Conservation (phyloP, 2,113 vertebrate species). For the Aplodontia rufa region DNA sequence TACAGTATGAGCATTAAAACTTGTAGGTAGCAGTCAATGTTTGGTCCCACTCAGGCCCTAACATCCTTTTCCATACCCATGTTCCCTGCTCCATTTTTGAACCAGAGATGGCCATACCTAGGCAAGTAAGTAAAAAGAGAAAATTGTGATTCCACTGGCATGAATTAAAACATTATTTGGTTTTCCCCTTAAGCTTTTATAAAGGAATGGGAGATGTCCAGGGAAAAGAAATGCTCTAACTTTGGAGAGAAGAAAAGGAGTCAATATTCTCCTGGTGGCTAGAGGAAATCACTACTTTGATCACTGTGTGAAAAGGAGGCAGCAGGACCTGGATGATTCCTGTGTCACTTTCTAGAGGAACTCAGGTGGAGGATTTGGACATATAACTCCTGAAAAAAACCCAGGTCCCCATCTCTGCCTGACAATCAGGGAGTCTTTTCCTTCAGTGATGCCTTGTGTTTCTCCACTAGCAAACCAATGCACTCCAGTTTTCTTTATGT, state of each 20-base stretch:
- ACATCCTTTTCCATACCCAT: too few species aligned
- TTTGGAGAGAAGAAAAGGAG: not conserved
- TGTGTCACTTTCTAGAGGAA: not conserved
- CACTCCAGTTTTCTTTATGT: slow-evolving; percentile 88
- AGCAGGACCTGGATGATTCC: fast-evolving
- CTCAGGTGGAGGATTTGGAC: too few species aligned
- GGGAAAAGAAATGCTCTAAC: not conserved
- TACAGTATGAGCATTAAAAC: too few species aligned
- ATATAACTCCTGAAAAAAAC: fast-evolving
- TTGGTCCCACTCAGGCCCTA: not conserved
- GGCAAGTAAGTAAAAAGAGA: not conserved
- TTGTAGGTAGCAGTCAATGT: too few species aligned
- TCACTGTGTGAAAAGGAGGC: not conserved
- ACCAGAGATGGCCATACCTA: fast-evolving
- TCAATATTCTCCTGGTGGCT: fast-evolving
- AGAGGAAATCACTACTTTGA: not conserved
- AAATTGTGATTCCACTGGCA: not conserved
- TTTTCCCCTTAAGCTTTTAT: not conserved
- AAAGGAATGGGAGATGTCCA: not conserved
- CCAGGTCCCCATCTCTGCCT: fast-evolving
- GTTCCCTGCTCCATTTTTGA: not conserved
- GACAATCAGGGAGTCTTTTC: slow-evolving; percentile 68
- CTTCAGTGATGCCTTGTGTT: slow-evolving; percentile 79
- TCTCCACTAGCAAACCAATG: slow-evolving; percentile 87
- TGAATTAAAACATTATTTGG: slow-evolving; percentile 21